Conservation (phyloP, 2,888 invertebrate genomes). For the Spisula solida region DNA sequence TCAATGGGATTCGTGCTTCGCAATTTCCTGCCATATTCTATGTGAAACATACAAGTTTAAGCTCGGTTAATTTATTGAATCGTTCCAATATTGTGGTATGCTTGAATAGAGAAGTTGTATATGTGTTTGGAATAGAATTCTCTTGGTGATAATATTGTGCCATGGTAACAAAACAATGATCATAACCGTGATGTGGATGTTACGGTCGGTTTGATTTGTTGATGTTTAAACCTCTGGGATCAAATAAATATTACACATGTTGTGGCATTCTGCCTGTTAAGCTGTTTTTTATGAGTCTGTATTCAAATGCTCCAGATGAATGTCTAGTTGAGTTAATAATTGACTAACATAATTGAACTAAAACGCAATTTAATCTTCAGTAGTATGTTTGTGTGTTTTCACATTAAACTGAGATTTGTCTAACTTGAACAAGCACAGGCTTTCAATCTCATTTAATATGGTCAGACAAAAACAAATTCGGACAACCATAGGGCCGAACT, state of each 20-base stretch:
- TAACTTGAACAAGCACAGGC: too few relatives aligned
- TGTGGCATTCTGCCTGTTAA: neutral
- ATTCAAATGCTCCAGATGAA: neutral
- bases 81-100: neutral
- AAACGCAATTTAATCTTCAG: too few relatives aligned
- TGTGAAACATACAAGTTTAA: neutral
- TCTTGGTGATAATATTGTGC: neutral
- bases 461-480: too few relatives aligned
- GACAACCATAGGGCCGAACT: too few relatives aligned
- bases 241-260: neutral
- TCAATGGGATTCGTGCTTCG: neutral
- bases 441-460: too few relatives aligned
- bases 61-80: neutral
- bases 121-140: constrained; percentile 3
- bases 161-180: neutral
- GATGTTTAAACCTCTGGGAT: neutral
- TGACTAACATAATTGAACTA: too few relatives aligned
- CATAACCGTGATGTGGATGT: neutral
- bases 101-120: neutral
- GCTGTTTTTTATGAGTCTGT: neutral
- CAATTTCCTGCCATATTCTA: neutral
- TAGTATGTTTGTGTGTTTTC: too few relatives aligned
- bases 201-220: neutral
- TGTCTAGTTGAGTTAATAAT: too few relatives aligned
- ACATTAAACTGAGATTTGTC: too few relatives aligned